Conservation (phyloP, 2,797 vertebrate genomes). For the Cryptoprocta ferox region DNA sequence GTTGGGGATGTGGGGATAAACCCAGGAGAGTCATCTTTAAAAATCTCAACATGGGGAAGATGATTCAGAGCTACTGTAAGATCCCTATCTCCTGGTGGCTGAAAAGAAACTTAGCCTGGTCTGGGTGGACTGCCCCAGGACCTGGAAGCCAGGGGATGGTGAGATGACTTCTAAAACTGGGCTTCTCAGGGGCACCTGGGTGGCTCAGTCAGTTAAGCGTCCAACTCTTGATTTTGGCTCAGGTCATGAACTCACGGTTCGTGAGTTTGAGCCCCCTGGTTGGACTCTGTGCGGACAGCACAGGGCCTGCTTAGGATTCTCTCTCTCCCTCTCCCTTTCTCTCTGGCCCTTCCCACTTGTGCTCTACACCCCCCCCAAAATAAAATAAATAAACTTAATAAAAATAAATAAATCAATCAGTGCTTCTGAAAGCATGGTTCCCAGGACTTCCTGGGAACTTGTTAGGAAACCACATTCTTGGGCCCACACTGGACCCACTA, state of each 20-base stretch:
- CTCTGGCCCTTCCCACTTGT: no score
- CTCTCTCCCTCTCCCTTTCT: no score
- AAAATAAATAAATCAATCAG: neutral
- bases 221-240: no score
- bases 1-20: neutral
- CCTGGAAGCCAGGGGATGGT: neutral
- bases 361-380: no score
- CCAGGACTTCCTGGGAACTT: neutral
- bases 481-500: neutral
- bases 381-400: no score
- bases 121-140: neutral
- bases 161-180: neutral
- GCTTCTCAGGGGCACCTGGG: neutral
- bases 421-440: neutral
- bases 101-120: constrained; percentile 4
- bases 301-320: no score
- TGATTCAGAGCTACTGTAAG: neutral
- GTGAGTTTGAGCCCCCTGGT: no score
- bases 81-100: neutral
- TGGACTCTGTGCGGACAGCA: no score
- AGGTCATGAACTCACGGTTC: no score
- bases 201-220: no score
- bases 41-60: neutral
- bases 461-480: neutral
- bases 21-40: neutral